phyloP scores from a whole-genome alignment of 2,888 invertebrate genomes.

The Stegana nigrithorax region DNA sequence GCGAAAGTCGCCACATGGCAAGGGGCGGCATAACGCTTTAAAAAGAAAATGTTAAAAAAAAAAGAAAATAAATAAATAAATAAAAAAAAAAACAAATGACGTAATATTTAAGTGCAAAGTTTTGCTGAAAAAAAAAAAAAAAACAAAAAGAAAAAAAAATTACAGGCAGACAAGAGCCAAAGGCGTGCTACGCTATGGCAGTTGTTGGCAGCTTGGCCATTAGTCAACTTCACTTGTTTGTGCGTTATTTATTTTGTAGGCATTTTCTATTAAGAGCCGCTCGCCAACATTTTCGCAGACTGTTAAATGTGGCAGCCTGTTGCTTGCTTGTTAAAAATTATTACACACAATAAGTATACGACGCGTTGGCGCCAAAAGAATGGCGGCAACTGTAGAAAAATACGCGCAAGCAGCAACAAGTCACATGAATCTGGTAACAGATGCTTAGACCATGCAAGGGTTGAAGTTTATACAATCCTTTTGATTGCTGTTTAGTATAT shows the following conservation, averaged over 20 bases:
- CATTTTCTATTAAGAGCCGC: no score
- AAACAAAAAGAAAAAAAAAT: background rate
- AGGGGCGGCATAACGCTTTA: background rate
- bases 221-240: slow-evolving; percentile 11
- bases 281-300: no score
- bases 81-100: slow-evolving; percentile 18
- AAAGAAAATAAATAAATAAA: no score
- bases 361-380: no score
- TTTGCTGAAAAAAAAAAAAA: background rate
- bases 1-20: slow-evolving; percentile 12
- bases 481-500: no score
- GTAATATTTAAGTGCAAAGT: slow-evolving; percentile 28
- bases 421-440: no score
- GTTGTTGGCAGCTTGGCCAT: background rate
- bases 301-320: background rate
- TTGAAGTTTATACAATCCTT: no score
- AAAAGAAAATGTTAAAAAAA: background rate
- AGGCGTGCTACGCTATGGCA: background rate
- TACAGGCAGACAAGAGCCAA: background rate
- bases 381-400: no score
- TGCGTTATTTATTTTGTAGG: slow-evolving; percentile 7
- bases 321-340: no score
- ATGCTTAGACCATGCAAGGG: no score
- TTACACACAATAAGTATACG: no score
- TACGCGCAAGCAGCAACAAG: no score